These are phyloP conservation scores for Metaphire vulgaris DNA, from an alignment of 1,140 invertebrate species.

Conservation along the genomic window DNA sequence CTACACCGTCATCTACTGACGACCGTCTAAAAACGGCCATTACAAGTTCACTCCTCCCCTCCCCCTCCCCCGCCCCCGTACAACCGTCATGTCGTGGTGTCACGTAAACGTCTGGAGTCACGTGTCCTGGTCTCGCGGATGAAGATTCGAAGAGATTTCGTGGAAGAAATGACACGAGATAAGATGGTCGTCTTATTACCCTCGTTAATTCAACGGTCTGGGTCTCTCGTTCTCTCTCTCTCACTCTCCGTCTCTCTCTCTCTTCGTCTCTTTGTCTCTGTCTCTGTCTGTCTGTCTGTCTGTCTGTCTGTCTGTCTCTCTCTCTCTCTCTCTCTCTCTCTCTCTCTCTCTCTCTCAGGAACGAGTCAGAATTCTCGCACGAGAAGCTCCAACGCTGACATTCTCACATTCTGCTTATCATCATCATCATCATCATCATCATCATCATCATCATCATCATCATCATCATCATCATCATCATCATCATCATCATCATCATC, in stretches of 20 bases:
- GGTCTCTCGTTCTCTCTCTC: not conserved
- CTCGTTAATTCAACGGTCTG: not conserved
- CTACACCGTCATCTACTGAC: too few relatives aligned
- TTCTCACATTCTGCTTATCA: too few relatives aligned
- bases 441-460: constrained; percentile 18
- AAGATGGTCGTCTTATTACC: not conserved
- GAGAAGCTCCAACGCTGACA: too few relatives aligned
- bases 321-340: constrained; percentile 1
- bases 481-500: not conserved
- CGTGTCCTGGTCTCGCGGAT: not conserved
- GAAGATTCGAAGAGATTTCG: too few relatives aligned
- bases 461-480: constrained; percentile 10
- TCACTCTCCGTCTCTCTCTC: not conserved
- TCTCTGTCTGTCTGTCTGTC: not conserved
- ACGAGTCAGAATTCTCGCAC: too few relatives aligned
- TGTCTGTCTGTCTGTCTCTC: constrained; percentile 1
- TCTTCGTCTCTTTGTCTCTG: not conserved
- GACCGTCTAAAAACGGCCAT: too few relatives aligned
- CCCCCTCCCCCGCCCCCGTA: too few relatives aligned
- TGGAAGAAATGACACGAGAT: too few relatives aligned
- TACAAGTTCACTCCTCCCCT: too few relatives aligned
- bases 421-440: too few relatives aligned
- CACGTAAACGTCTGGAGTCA: not conserved
- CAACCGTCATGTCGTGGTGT: not conserved
- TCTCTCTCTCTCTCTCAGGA: too few relatives aligned